Evolutionary conservation across 2,888 invertebrate genomes (phyloP), one percentile per base, ranked within the genome.

Genomic region (Drosophila tanythrix): DNA sequence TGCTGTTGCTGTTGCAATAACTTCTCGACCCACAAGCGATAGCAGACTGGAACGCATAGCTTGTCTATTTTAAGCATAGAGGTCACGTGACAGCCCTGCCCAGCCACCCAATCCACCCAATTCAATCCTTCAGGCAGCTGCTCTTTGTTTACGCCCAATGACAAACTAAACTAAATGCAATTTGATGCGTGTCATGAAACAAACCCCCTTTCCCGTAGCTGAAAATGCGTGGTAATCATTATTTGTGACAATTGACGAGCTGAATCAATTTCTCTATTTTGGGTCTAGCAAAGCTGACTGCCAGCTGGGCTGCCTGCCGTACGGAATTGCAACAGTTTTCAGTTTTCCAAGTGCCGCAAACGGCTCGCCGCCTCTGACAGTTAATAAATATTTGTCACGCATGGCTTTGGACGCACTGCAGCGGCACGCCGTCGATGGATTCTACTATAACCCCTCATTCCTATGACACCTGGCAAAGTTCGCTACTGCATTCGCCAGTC

Each of bases 151-250:
- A 51, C 46, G 67, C 70, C 70, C 63, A 74, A 63, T 73, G 75
- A 70, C 83, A 75, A 83, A 88, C 86, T 77, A 82, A 84, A 82
- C 87, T 84, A 88, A 88, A 89, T 88, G 87, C 87, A 88, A 88
- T 81, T 89, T 81, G 82, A 88, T 88, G 88, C 88, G 83, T 84
- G 83, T 84, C 88, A 76, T 77, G 83, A 76, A 63, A 71, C 63
- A 52, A 56, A n/a, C 60, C 43, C 66, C 40, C 25, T 2, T 46
- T 18, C 27, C 56, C 38, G 6, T 6, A 15, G 70, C 58, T 51
- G 72, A 86, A 86, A 87, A 88, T 83, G 88, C 86, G 83, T 77
- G 57, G 88, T 86, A 88, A 88, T 88, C 88, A 86, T 86, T 86
- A 86, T 86, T 86, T 86, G 88, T 80, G 83, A 83, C 86, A 86